Evolutionary conservation across 2,888 invertebrate genomes (phyloP).

Genomic region (Harpagoxenus sublaevis): DNA sequence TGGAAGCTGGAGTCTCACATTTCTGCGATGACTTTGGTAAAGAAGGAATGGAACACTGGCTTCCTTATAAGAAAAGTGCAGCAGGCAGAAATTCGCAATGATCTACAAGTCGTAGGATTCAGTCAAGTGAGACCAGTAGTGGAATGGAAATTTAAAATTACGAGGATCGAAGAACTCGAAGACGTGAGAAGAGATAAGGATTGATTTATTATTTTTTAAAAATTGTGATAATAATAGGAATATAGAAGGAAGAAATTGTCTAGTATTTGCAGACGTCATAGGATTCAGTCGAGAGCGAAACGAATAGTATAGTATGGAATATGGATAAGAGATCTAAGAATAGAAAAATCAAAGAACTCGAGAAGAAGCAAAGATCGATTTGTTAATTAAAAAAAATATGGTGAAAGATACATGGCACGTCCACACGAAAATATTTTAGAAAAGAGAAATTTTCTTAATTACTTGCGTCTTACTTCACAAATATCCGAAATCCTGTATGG

Average conservation of each 20-base stretch:
- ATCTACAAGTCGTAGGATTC: background rate
- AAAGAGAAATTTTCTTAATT: background rate
- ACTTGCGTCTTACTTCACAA: background rate
- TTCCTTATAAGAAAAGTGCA: background rate
- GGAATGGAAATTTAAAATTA: background rate
- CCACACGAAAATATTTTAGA: too few relatives aligned
- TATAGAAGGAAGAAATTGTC: background rate
- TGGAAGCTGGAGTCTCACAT: conserved; percentile 27
- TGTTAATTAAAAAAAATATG: background rate
- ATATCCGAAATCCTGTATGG: background rate
- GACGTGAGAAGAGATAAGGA: background rate
- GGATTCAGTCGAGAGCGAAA: background rate
- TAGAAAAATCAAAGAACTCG: background rate
- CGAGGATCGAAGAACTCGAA: background rate
- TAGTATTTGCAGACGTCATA: background rate
- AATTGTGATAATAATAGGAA: background rate
- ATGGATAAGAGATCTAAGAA: background rate
- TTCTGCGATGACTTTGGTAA: background rate
- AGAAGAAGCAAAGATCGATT: background rate
- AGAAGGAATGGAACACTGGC: background rate
- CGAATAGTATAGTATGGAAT: background rate
- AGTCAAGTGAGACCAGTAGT: background rate
- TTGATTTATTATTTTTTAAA: background rate
- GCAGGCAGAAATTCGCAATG: background rate
- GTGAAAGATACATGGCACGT: background rate